A percentile compares a stretch with the other conserved stretches of the same genome.
Evolutionary conservation across 2,113 vertebrate species (phyloP).

Genomic region (Cariama cristata): DNA sequence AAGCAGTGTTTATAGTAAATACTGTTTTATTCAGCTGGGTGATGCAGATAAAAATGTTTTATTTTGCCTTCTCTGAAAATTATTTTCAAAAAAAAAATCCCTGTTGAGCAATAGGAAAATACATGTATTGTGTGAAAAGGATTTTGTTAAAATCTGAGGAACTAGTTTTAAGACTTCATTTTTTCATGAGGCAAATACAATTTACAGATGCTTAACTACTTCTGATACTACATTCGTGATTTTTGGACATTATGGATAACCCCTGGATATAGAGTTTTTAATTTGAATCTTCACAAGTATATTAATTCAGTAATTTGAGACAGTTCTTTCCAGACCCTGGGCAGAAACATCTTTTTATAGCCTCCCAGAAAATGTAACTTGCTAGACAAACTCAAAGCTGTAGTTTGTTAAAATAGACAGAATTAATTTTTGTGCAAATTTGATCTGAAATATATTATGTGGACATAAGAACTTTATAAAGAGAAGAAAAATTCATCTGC

Average conservation of each 20-base stretch:
- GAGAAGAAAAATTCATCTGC: background rate
- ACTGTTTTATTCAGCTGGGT: background rate
- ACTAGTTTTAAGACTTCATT: background rate
- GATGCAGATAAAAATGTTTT: background rate
- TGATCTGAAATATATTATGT: background rate
- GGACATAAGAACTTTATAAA: background rate
- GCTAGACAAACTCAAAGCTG: background rate
- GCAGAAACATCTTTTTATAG: background rate
- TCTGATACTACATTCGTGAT: background rate
- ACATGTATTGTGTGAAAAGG: background rate
- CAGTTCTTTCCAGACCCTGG: background rate
- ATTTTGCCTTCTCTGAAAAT: background rate
- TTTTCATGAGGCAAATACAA: background rate
- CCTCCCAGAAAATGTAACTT: background rate
- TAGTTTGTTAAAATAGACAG: background rate
- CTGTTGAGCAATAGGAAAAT: background rate
- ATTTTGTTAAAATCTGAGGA: background rate
- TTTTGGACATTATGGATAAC: background rate
- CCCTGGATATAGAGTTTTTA: background rate
- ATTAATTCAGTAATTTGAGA: background rate
- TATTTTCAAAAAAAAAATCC: background rate
- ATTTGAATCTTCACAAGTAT: background rate
- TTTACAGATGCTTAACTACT: background rate
- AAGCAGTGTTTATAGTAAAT: background rate
- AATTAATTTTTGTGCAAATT: background rate